These are phyloP conservation scores for Nyctibius grandis DNA, from an alignment of 2,797 vertebrate species.

Conservation along the genomic window DNA sequence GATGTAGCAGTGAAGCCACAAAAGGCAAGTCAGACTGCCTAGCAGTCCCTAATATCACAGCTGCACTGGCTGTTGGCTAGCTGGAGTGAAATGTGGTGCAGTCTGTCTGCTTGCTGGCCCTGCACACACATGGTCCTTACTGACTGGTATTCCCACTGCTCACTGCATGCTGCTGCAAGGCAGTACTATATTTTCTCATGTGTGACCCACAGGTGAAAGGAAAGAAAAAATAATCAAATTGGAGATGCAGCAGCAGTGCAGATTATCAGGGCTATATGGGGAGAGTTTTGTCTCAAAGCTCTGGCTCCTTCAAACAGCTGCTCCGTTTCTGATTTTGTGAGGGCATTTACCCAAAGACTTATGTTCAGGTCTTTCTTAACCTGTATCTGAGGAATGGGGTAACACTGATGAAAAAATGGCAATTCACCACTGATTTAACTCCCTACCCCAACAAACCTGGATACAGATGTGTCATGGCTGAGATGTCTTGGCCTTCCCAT, in stretches of 20 bases:
- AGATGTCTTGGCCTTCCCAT: neutral
- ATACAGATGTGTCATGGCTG: neutral
- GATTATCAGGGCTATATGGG: fast-evolving
- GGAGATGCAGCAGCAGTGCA: neutral
- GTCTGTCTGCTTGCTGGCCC: neutral
- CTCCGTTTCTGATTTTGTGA: neutral
- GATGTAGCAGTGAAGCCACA: neutral
- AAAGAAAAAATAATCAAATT: neutral
- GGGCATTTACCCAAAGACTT: neutral
- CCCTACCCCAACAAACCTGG: neutral
- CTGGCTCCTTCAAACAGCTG: neutral
- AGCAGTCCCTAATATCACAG: neutral
- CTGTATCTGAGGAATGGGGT: neutral
- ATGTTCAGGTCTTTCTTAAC: neutral
- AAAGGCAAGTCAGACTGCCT: neutral
- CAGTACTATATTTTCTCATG: neutral
- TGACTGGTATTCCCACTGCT: neutral
- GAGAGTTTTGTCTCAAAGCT: neutral
- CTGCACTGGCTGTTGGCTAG: neutral
- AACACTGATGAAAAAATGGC: neutral
- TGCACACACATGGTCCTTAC: fast-evolving
- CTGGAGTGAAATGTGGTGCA: neutral
- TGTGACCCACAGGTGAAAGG: neutral
- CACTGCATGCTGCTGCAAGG: neutral
- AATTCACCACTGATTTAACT: neutral